Percentiles rank a stretch among this genome's conserved stretches.
These are phyloP conservation scores for Eubasilissa regina DNA, from an alignment of 1,140 invertebrate genomes.

Conservation along the genomic window DNA sequence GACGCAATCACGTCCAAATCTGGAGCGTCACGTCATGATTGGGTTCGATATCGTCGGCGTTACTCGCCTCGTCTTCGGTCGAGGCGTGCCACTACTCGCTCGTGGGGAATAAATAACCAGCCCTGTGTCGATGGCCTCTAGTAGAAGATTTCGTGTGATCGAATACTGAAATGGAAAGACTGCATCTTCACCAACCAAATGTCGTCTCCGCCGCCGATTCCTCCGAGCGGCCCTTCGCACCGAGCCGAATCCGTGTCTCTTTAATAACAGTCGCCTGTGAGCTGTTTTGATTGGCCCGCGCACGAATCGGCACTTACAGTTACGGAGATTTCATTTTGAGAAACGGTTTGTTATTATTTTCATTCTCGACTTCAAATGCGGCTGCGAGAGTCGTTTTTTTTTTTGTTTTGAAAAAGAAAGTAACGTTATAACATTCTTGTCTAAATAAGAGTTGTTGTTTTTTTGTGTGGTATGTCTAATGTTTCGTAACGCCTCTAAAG, in stretches of 20 bases:
- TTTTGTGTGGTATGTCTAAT: not conserved
- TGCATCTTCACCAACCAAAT: too few relatives aligned
- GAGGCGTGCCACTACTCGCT: not conserved
- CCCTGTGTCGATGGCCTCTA: not conserved
- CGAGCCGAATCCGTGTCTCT: not conserved
- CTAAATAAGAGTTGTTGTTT: too few relatives aligned
- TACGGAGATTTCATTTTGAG: too few relatives aligned
- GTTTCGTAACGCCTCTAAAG: not conserved
- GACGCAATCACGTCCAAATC: slow-evolving; percentile 26
- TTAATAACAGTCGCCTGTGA: not conserved
- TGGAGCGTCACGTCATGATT: slow-evolving; percentile 41
- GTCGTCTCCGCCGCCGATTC: too few relatives aligned
- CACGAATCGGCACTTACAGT: not conserved
- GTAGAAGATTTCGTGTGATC: too few relatives aligned
- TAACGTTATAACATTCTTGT: too few relatives aligned
- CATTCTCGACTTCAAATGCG: too few relatives aligned
- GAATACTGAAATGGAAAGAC: too few relatives aligned
- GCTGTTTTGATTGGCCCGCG: not conserved
- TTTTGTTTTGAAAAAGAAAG: too few relatives aligned
- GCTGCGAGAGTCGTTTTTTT: too few relatives aligned
- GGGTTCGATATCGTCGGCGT: slow-evolving; percentile 18
- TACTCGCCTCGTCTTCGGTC: not conserved
- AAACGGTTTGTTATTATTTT: too few relatives aligned
- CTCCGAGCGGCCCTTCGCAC: not conserved
- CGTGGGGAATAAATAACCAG: not conserved